Evolutionary conservation across 2,113 vertebrate species (phyloP).

Genomic region (Helogale parvula): DNA sequence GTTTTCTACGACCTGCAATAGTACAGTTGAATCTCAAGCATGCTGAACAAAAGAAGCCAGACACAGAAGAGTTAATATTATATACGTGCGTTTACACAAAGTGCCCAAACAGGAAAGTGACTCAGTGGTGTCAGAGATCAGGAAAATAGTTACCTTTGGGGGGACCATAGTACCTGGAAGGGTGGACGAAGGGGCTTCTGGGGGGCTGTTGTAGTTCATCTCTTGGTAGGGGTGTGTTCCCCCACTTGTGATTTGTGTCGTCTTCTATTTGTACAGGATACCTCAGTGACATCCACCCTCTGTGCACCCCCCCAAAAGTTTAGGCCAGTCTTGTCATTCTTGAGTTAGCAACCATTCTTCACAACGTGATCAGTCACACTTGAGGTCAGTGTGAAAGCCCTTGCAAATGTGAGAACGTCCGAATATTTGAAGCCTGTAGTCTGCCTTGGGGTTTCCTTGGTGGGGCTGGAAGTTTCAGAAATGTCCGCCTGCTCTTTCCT

Average conservation of each 20-base stretch:
- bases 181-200: accelerated
- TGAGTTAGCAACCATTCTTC: not conserved
- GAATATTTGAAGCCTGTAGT: conserved; percentile 25
- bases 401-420: not conserved
- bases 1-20: not conserved
- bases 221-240: not conserved
- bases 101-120: not conserved
- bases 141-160: no score
- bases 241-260: not conserved
- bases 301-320: no score
- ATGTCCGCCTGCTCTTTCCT: not conserved
- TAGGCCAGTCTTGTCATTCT: not conserved
- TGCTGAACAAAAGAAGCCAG: not conserved
- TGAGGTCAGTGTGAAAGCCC: not conserved
- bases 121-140: not conserved
- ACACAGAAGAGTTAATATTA: not conserved
- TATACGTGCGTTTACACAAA: not conserved
- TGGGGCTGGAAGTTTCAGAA: conserved; percentile 31
- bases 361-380: not conserved
- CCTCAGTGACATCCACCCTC: not conserved
- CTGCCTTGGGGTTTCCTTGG: conserved; percentile 68
- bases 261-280: not conserved
- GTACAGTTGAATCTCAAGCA: not conserved
- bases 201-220: not conserved
- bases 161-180: not conserved